Conservation (phyloP, 2,113 vertebrate genomes). For the Alosa alosa region DNA sequence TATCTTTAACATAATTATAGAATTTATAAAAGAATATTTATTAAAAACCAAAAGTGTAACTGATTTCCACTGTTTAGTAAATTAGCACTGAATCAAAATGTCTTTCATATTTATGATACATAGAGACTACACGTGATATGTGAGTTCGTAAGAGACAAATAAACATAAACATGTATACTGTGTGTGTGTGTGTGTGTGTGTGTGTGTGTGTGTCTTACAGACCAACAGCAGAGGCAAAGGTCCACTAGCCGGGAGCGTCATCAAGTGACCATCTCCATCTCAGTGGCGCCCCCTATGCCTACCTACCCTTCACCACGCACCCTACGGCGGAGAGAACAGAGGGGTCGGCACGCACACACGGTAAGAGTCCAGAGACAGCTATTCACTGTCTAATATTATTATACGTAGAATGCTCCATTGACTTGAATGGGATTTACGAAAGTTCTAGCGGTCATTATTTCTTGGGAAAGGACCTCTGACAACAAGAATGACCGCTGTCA, state of each 20-base stretch:
- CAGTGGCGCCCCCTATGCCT: conserved; percentile 86
- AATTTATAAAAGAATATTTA: neutral
- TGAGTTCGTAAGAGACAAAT: neutral
- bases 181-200: neutral
- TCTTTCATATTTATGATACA: neutral
- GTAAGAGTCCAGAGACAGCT: conserved; percentile 65
- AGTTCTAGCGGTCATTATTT: too few species aligned
- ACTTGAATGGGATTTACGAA: too few species aligned
- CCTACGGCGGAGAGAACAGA: conserved; percentile 80
- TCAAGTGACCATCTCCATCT: conserved; percentile 77
- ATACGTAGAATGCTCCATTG: too few species aligned
- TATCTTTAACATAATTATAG: neutral
- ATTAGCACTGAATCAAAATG: neutral
- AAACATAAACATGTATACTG: neutral
- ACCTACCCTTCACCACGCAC: conserved; percentile 82
- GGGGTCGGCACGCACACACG: conserved; percentile 79
- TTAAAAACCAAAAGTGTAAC: neutral
- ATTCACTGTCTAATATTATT: neutral
- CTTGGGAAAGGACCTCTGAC: too few species aligned
- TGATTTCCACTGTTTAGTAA: neutral
- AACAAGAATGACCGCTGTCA: too few species aligned
- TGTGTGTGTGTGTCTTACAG: conserved; percentile 42
- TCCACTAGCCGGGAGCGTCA: conserved; percentile 82
- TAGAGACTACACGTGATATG: neutral
- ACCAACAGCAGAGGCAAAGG: conserved; percentile 76